Evolutionary conservation across 2,888 invertebrate species (phyloP).

Genomic region (Peribatodes rhomboidaria): DNA sequence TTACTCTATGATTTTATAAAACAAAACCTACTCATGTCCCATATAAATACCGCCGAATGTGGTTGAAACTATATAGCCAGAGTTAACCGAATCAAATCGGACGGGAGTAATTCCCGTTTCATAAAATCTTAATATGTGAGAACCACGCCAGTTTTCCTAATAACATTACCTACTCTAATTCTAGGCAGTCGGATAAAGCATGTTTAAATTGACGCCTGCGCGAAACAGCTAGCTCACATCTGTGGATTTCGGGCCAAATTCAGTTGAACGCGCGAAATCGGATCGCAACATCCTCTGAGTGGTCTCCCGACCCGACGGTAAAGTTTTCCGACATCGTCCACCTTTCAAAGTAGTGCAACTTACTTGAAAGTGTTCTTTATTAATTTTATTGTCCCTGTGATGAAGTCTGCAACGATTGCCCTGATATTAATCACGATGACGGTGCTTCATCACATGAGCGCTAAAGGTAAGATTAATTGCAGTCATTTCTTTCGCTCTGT

Average conservation of each 20-base stretch:
- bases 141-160: too few relatives aligned
- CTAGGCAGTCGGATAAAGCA: too few relatives aligned
- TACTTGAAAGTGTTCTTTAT: conserved; percentile 6
- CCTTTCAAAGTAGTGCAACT: conserved; percentile 1
- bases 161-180: too few relatives aligned
- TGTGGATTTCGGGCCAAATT: conserved; percentile 31
- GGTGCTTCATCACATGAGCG: conserved; percentile 52
- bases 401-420: conserved; percentile 49
- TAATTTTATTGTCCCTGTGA: conserved; percentile 12
- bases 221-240: conserved; percentile 29
- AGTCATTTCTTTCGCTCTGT: conserved; percentile 28
- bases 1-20: too few relatives aligned
- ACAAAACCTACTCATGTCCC: too few relatives aligned
- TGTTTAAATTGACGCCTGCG: conserved; percentile 55
- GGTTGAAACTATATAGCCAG: too few relatives aligned
- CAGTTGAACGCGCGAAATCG: conserved; percentile 46
- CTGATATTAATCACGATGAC: conserved; percentile 46
- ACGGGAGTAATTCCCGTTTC: too few relatives aligned
- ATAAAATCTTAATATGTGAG: too few relatives aligned
- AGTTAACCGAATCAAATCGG: too few relatives aligned
- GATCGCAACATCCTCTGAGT: conserved; percentile 31
- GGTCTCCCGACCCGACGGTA: conserved; percentile 5
- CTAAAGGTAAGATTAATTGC: conserved; percentile 59
- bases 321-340: conserved; percentile 41
- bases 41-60: too few relatives aligned